These are phyloP conservation scores for Scaptomyza parva DNA, from an alignment of 2,888 invertebrate species.

Conservation along the genomic window DNA sequence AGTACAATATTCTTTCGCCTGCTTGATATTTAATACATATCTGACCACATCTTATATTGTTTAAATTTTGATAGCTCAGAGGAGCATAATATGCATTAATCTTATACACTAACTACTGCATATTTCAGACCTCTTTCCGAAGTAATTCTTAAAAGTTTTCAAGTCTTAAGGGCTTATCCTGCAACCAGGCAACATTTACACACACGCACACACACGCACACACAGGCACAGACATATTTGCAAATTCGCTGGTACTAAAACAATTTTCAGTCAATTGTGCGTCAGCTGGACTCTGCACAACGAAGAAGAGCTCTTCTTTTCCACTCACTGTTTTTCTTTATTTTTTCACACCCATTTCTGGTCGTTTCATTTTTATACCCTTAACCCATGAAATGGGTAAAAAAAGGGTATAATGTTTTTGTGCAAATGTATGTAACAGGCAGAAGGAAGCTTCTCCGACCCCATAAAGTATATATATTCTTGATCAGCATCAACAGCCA, in stretches of 20 bases:
- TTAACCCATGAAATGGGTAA: too few relatives aligned
- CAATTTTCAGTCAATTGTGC: conserved; percentile 75
- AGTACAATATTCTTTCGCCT: too few relatives aligned
- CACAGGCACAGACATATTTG: conserved; percentile 34
- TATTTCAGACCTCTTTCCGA: conserved; percentile 3
- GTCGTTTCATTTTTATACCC: not conserved
- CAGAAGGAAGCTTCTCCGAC: too few relatives aligned
- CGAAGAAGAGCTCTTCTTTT: conserved; percentile 39
- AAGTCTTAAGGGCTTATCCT: conserved; percentile 52
- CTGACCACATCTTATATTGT: too few relatives aligned
- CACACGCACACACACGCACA: conserved; percentile 13
- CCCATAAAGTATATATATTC: too few relatives aligned
- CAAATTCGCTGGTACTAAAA: conserved; percentile 52
- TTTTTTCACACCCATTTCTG: conserved; percentile 5
- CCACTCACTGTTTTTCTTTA: not conserved
- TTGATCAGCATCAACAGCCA: too few relatives aligned
- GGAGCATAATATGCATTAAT: not conserved
- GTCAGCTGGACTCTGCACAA: conserved; percentile 22
- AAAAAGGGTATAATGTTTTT: too few relatives aligned
- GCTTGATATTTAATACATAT: too few relatives aligned
- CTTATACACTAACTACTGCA: not conserved
- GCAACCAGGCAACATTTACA: not conserved
- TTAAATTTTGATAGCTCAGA: too few relatives aligned
- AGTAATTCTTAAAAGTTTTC: not conserved
- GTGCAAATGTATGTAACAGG: too few relatives aligned